These are phyloP conservation scores for Anastrepha obliqua DNA, from an alignment of 1,140 invertebrate species.

Conservation along the genomic window DNA sequence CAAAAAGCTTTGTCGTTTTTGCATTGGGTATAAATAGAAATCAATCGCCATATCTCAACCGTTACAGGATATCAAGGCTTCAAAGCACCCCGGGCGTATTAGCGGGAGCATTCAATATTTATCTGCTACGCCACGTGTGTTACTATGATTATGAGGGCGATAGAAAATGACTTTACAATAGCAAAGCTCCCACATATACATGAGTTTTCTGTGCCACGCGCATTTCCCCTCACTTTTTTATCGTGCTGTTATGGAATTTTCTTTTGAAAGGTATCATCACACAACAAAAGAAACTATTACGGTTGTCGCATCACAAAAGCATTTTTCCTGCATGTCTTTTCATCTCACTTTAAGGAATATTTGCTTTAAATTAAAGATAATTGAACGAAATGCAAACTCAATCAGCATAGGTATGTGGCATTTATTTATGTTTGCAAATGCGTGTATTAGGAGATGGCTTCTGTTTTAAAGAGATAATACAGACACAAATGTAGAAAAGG, in stretches of 20 bases:
- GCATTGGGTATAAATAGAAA: neutral
- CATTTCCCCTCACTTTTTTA: neutral
- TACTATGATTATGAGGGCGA: neutral
- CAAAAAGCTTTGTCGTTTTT: neutral
- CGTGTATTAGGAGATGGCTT: too few species aligned
- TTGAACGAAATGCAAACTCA: too few species aligned
- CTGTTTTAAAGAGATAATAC: neutral
- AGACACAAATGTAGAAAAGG: neutral
- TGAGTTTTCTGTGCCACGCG: neutral
- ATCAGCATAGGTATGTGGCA: too few species aligned
- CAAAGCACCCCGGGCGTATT: neutral
- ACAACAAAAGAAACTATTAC: neutral
- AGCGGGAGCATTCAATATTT: conserved; percentile 4
- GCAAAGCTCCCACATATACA: neutral
- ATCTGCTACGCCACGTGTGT: neutral
- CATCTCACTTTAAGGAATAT: neutral
- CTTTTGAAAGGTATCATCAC: neutral
- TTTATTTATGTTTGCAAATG: too few species aligned
- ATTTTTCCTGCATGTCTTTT: neutral
- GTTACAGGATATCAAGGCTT: neutral
- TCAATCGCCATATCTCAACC: too few species aligned
- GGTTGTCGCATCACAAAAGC: neutral
- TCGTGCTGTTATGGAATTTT: neutral
- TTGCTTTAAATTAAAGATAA: neutral
- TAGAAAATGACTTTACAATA: neutral